Base-by-base conservation (phyloP, 64 coral and sea anemone species). In the Stylophora pistillata region DNA sequence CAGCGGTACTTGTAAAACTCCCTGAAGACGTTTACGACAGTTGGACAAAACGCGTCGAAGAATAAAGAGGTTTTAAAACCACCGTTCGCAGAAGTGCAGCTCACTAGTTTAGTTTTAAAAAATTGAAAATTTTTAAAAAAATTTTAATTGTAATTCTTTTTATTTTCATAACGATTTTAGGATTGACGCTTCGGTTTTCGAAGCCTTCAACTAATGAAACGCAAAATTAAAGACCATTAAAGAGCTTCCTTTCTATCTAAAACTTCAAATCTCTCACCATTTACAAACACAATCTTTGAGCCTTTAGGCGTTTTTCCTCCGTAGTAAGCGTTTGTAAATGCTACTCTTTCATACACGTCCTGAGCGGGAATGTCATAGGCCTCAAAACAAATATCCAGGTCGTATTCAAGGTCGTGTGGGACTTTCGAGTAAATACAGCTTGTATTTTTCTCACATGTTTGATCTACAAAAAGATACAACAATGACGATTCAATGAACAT, bases 251-350 rank as follows among this genome's bases (percentile, higher is more conserved):
- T 27, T 68, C 26, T 25, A 68, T 26, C 9, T 68, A 25, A 53
- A 37, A 17, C 16, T 56, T 14, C 14, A 28, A 23, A 77, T 68
- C 23, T 58, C 88, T 89, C 57, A 96, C 94, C 94, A 55, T 96
- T 96, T n/a, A 93, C 79, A 86, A 96, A 96, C 7, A 96, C 66
- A 52, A 93, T 96, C 69, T 26, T 92, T 32, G 94, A 89, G 25
- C 94, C 94, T 58, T 81, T 88, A 0, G 94, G 86, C 5, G 23
- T 86, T 11, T 92, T 66, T 10, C 94, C 89, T 28, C 94, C 94
- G 71, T 96, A 96, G 81, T 96, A 89, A 9, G 73, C 31, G 56
- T 96, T 96, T 25, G 90, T 93, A 70, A 96, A 96, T 54, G 89
- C 89, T 10, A 96, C 91, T 82, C 74, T 86, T 54, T 89, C 53